phyloP scores from a whole-genome alignment of 2,888 invertebrate species.

The Pheosia tremula region DNA sequence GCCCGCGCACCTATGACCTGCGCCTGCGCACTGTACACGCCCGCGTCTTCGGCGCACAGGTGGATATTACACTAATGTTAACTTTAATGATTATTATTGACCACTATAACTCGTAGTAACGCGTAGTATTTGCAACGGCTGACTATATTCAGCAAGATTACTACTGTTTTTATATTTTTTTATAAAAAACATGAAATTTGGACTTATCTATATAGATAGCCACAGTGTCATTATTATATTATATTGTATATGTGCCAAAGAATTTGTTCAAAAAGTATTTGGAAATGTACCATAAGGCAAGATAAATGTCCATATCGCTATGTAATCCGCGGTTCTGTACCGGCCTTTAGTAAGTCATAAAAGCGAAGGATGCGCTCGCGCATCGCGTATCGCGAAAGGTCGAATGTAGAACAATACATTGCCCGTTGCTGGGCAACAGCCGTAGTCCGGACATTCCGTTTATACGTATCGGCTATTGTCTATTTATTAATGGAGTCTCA shows the following conservation, averaged over 20 bases:
- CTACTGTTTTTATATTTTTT: no score
- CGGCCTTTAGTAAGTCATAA: constrained; percentile 38
- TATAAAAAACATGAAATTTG: no score
- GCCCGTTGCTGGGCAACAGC: constrained; percentile 37
- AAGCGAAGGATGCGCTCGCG: constrained; percentile 41
- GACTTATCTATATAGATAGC: no score
- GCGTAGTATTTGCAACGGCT: no score
- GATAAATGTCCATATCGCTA: neutral
- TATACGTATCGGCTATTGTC: constrained; percentile 15
- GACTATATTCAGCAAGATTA: no score
- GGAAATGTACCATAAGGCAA: neutral
- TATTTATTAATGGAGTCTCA: neutral
- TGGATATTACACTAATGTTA: constrained; percentile 1
- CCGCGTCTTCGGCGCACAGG: constrained; percentile 10
- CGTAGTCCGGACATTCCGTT: constrained; percentile 12
- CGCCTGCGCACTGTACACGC: constrained; percentile 33
- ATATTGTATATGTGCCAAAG: no score
- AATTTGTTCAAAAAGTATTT: no score
- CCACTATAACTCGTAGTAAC: no score
- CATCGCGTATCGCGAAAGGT: constrained; percentile 32
- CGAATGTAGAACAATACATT: constrained; percentile 49
- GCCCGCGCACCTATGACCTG: constrained; percentile 38
- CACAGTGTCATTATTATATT: no score
- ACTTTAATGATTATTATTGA: neutral
- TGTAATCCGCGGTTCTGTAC: constrained; percentile 23